A percentile compares a stretch with the other conserved stretches of the same genome.
Evolutionary conservation across 2,113 vertebrate species (phyloP).

Genomic region (Numenius arquata): DNA sequence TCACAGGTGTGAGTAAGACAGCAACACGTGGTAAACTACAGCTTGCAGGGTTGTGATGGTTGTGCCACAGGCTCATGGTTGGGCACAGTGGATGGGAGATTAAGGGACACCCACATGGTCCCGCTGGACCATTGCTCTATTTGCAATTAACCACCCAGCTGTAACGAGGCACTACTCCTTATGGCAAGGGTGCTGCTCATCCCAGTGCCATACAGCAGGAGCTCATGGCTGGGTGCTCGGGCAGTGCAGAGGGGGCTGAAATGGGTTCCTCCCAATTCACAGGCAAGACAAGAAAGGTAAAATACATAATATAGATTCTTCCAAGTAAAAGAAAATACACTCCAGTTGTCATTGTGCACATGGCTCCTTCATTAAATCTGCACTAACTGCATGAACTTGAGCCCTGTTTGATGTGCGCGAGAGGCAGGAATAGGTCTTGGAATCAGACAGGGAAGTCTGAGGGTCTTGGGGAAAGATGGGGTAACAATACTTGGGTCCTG

Average conservation of each 20-base stretch:
- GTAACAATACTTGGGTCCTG: too few species aligned
- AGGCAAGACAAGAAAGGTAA: background rate
- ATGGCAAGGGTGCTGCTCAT: background rate
- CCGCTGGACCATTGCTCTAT: background rate
- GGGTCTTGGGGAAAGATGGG: background rate
- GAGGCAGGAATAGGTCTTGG: background rate
- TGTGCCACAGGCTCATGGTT: background rate
- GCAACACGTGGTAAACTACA: background rate
- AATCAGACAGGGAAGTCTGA: background rate
- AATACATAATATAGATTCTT: background rate
- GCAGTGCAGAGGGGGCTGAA: background rate
- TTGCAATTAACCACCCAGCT: background rate
- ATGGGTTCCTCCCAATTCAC: background rate
- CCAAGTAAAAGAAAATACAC: background rate
- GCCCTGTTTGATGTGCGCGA: background rate
- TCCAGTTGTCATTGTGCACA: background rate
- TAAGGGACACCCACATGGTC: background rate
- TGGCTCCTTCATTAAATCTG: background rate
- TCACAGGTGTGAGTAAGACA: background rate
- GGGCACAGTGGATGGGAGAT: background rate
- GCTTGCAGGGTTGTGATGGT: fast-evolving
- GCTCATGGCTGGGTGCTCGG: background rate
- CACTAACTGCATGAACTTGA: background rate
- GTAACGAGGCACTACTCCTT: background rate
- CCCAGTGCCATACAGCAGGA: background rate